These are phyloP conservation scores for Globicephala melas DNA, from an alignment of 2,113 vertebrate species.

Conservation along the genomic window DNA sequence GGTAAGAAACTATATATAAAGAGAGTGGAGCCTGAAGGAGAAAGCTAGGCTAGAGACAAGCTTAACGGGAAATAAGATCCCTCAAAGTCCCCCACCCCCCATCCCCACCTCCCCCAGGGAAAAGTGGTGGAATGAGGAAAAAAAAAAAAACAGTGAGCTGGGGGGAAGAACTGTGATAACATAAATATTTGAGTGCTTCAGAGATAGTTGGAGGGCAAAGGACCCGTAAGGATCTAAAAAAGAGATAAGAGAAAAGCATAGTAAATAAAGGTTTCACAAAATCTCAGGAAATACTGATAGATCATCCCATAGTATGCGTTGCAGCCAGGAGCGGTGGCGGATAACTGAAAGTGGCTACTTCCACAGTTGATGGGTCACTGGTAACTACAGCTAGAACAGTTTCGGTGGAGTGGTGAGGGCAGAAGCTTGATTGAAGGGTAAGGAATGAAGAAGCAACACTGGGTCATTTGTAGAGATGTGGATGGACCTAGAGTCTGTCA, in stretches of 20 bases:
- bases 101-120: background rate
- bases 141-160: background rate
- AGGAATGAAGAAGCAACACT: background rate
- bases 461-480: too few relatives aligned
- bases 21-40: background rate
- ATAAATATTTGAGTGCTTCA: background rate
- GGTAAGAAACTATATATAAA: background rate
- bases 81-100: too few relatives aligned
- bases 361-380: background rate
- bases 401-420: background rate
- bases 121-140: background rate
- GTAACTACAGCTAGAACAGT: background rate
- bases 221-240: background rate
- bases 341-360: background rate
- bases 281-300: background rate
- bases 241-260: background rate
- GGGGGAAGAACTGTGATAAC: background rate
- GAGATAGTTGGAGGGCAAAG: background rate
- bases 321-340: background rate
- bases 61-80: background rate
- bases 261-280: background rate
- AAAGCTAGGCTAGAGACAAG: background rate
- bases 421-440: background rate
- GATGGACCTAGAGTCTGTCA: too few relatives aligned
- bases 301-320: background rate